Percentiles rank a stretch among this genome's conserved stretches.
Conservation (phyloP, 1,140 invertebrate genomes). For the Drosophila insularis region DNA sequence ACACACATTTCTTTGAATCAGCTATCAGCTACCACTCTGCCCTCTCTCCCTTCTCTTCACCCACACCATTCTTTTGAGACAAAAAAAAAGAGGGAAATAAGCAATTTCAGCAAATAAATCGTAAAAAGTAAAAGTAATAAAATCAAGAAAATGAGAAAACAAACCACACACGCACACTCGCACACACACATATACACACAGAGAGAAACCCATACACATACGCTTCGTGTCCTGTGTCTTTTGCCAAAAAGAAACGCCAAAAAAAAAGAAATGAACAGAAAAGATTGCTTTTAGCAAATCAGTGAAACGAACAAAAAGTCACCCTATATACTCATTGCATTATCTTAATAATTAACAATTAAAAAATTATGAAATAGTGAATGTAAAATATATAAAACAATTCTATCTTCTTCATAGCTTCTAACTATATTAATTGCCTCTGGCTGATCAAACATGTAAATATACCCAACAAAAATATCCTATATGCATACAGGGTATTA, state of each 20-base stretch:
- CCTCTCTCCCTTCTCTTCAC: neutral
- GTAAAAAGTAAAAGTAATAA: slow-evolving; percentile 81
- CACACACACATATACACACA: slow-evolving; percentile 11
- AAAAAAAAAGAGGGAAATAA: slow-evolving; percentile 71
- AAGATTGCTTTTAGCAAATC: neutral
- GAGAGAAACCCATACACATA: neutral
- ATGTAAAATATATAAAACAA: too few relatives aligned
- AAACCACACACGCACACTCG: slow-evolving; percentile 50
- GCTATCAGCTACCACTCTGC: slow-evolving; percentile 26
- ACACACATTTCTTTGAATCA: slow-evolving; percentile 40
- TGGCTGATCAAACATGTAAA: too few relatives aligned
- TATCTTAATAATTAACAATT: too few relatives aligned
- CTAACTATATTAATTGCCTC: too few relatives aligned
- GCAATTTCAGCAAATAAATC: slow-evolving; percentile 80
- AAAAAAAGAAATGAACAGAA: neutral
- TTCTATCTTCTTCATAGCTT: too few relatives aligned
- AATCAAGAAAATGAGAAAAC: slow-evolving; percentile 78
- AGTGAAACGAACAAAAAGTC: neutral
- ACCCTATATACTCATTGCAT: neutral
- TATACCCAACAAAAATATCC: too few relatives aligned
- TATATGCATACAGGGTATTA: neutral
- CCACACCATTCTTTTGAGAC: neutral
- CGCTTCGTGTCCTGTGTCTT: slow-evolving; percentile 2
- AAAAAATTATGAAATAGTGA: too few relatives aligned
- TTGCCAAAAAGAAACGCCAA: slow-evolving; percentile 20